Percentiles rank a stretch among this genome's conserved stretches.
These are phyloP conservation scores for Danio rerio DNA, from an alignment of 2,113 vertebrate species.

Conservation along the genomic window DNA sequence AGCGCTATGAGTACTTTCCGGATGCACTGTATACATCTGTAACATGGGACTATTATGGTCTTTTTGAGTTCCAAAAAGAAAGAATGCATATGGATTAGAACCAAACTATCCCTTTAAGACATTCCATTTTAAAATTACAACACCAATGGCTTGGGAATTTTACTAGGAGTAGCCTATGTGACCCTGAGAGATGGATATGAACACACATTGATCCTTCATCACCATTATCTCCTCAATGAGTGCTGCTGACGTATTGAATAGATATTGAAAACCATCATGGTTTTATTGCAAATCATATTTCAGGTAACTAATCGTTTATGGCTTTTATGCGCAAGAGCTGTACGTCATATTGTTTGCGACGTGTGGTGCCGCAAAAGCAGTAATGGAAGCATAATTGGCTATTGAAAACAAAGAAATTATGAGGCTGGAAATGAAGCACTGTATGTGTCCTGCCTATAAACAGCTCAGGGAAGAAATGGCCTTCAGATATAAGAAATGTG, in stretches of 20 bases:
- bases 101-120: neutral
- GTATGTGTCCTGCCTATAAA: neutral
- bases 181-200: constrained; percentile 1
- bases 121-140: constrained; percentile 16
- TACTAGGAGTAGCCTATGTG: neutral
- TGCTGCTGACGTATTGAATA: constrained; percentile 12
- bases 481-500: too few species aligned
- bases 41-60: too few species aligned
- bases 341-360: constrained; percentile 42
- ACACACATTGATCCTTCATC: constrained; percentile 23
- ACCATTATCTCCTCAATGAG: constrained; percentile 37
- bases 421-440: constrained; percentile 20
- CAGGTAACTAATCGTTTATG: constrained; percentile 39
- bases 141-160: neutral
- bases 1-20: too few species aligned
- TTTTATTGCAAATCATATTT: constrained; percentile 50
- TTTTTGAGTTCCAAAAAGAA: too few species aligned
- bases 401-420: constrained; percentile 49
- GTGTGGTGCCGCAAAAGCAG: constrained; percentile 11
- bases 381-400: constrained; percentile 54
- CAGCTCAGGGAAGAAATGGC: neutral
- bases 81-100: too few species aligned
- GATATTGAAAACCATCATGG: constrained; percentile 29
- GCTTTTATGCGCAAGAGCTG: constrained; percentile 29
- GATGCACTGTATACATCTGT: too few species aligned